Percentiles rank a stretch among this genome's conserved stretches.
Conservation (phyloP, 2,797 vertebrate genomes). For the Hemibagrus guttatus region DNA sequence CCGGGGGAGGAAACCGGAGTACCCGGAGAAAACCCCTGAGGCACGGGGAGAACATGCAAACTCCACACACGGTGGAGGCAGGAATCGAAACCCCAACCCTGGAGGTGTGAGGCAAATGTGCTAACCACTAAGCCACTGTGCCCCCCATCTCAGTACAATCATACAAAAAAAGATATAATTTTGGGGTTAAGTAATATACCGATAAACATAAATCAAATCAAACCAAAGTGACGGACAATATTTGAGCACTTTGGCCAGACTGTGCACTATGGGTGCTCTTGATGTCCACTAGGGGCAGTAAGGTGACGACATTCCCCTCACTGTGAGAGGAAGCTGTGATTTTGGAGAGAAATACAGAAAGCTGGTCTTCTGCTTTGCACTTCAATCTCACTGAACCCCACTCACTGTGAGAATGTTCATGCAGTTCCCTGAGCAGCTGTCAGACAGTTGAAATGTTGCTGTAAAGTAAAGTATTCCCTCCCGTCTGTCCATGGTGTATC, state of each 20-base stretch:
- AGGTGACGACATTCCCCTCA: constrained; percentile 32
- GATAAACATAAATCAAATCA: neutral
- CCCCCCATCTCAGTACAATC: no score
- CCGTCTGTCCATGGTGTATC: constrained; percentile 42
- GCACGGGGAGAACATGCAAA: no score
- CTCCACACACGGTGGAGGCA: no score
- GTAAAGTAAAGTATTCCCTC: constrained; percentile 33
- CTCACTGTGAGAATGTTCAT: neutral
- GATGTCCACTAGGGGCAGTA: constrained; percentile 64
- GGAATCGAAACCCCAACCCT: no score
- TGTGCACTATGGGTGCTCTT: neutral
- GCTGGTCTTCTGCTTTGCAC: neutral
- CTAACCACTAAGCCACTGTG: no score
- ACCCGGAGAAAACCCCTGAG: no score
- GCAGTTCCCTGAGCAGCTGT: constrained; percentile 11
- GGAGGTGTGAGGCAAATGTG: no score
- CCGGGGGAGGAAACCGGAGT: no score
- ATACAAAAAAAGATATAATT: no score
- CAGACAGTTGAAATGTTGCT: neutral
- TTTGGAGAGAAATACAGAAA: constrained; percentile 5
- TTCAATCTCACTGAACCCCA: neutral
- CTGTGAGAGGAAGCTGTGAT: neutral
- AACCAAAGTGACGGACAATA: neutral
- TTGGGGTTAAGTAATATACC: neutral
- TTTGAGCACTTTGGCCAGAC: neutral